Evolutionary conservation across 2,113 vertebrate genomes (phyloP).

Genomic region (Calcarius ornatus): DNA sequence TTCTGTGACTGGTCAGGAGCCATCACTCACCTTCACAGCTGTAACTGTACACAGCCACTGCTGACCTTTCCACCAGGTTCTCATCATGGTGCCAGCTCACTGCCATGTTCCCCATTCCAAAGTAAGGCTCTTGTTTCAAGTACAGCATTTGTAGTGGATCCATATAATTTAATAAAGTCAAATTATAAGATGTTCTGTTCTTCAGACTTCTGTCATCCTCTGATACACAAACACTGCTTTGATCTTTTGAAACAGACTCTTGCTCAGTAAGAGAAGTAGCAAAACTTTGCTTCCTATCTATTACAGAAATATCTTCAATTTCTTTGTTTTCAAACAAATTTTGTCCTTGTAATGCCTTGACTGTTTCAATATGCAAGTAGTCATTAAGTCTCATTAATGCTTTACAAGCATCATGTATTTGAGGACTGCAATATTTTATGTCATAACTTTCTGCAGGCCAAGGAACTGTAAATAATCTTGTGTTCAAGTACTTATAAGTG

Average conservation of each 20-base stretch:
- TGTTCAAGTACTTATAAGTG: slow-evolving; percentile 95
- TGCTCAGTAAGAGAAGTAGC: not conserved
- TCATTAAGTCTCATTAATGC: slow-evolving; percentile 89
- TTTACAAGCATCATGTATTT: slow-evolving; percentile 83
- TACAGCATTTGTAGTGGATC: slow-evolving; percentile 87
- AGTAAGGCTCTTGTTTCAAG: slow-evolving; percentile 95
- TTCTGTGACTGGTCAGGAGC: not conserved
- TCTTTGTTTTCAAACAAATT: slow-evolving; percentile 32
- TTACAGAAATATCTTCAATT: slow-evolving; percentile 8
- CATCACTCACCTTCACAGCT: slow-evolving; percentile 80
- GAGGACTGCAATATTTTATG: slow-evolving; percentile 78
- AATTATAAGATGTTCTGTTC: slow-evolving; percentile 79
- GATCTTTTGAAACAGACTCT: slow-evolving; percentile 22
- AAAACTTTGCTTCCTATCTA: slow-evolving; percentile 31
- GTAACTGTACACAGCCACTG: slow-evolving; percentile 93
- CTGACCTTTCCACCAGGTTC: slow-evolving; percentile 86
- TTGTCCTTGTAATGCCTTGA: slow-evolving; percentile 63
- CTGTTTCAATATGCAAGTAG: slow-evolving; percentile 80
- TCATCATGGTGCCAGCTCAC: slow-evolving; percentile 98
- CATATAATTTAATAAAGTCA: slow-evolving; percentile 97
- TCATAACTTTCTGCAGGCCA: slow-evolving; percentile 80
- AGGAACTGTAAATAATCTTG: slow-evolving; percentile 92
- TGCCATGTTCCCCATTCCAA: slow-evolving; percentile 96
- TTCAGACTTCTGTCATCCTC: slow-evolving; percentile 5
- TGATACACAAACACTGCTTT: slow-evolving; percentile 12